Evolutionary conservation across 2,797 vertebrate species (phyloP).

Genomic region (Tokudaia tokunoshimensis): DNA sequence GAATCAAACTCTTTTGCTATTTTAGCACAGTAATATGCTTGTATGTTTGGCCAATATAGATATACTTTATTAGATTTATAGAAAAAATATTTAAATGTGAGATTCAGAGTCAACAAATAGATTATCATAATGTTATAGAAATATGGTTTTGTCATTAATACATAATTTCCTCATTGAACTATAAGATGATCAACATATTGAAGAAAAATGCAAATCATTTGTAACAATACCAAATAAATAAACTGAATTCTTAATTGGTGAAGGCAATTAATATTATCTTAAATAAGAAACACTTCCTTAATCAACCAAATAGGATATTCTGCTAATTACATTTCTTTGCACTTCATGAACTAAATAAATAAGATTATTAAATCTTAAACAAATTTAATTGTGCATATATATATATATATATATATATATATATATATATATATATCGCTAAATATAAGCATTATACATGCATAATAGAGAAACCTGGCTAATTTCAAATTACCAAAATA

Average conservation of each 20-base stretch:
- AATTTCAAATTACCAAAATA: not conserved
- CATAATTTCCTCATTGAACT: not conserved
- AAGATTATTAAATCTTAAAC: conserved; percentile 23
- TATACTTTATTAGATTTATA: not conserved
- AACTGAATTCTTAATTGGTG: conserved; percentile 5
- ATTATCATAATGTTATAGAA: not conserved
- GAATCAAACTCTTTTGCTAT: not conserved
- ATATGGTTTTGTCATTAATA: conserved; percentile 1
- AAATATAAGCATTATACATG: not conserved
- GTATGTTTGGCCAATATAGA: not conserved
- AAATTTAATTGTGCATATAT: not conserved
- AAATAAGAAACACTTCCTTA: conserved; percentile 20
- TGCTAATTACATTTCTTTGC: conserved; percentile 48
- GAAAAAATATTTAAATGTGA: conserved; percentile 13
- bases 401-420: not conserved
- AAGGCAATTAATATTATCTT: conserved; percentile 51
- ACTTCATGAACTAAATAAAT: conserved; percentile 43
- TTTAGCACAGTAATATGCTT: not conserved
- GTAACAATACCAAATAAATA: not conserved
- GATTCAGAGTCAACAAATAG: not conserved
- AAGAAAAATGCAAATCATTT: conserved; percentile 16
- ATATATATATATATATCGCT: not conserved
- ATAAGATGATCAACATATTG: conserved; percentile 4
- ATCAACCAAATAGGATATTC: conserved; percentile 38
- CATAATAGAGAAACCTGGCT: not conserved